These are phyloP conservation scores for Nephotettix cincticeps DNA, from an alignment of 1,140 invertebrate genomes.

Conservation along the genomic window DNA sequence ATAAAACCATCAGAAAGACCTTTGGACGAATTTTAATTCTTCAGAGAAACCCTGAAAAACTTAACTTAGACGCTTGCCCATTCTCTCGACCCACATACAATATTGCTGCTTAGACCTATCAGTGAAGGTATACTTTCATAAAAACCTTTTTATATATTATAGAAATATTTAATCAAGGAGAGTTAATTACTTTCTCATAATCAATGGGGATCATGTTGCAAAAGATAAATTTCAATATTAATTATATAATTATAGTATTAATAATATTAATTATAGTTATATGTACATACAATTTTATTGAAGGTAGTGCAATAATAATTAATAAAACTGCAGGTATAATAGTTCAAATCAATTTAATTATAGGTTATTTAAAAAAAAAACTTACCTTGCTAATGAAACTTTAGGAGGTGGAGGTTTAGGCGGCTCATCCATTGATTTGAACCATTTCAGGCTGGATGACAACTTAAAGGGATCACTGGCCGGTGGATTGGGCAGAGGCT, in stretches of 20 bases:
- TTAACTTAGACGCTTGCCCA: too few species aligned
- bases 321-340: conserved; percentile 5
- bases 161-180: not conserved
- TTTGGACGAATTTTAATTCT: too few species aligned
- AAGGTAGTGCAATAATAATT: too few species aligned
- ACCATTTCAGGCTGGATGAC: conserved; percentile 68
- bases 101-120: too few species aligned
- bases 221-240: not conserved
- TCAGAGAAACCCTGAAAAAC: too few species aligned
- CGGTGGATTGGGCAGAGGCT: conserved; percentile 26
- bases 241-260: too few species aligned
- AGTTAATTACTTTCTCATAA: not conserved
- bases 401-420: not conserved
- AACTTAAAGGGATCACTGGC: conserved; percentile 53
- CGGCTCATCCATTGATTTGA: conserved; percentile 53
- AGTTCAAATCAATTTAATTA: conserved; percentile 22
- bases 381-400: not conserved
- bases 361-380: not conserved
- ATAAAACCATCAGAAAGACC: too few species aligned
- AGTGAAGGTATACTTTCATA: too few species aligned
- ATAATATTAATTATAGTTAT: too few species aligned
- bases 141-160: not conserved
- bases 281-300: too few species aligned
- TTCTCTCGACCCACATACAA: too few species aligned
- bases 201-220: not conserved